Base-by-base conservation (phyloP, 2,797 vertebrate species). In the Spondyliosoma cantharus region DNA sequence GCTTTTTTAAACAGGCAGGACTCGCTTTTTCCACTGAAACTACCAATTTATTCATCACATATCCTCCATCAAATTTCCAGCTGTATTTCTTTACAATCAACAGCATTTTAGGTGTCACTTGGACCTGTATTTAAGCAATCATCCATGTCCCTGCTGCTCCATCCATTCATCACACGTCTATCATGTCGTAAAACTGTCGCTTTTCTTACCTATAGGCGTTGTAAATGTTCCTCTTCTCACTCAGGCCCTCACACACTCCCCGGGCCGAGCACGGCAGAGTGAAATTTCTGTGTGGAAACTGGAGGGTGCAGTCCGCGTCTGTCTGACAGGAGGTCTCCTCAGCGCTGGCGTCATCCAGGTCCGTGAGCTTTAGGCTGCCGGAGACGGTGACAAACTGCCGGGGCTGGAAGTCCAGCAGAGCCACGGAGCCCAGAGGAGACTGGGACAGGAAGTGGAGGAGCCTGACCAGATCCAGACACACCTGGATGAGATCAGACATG, bases 401-500 rank as follows among this genome's bases (percentile, higher is more conserved):
- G 0, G 97, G 97, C 92, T 97, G 97, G 90, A 98, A 98, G 93
- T 98, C 97, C 94, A 98, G 91, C 79, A 98, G 95, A 49, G 93
- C 95, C 89, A 98, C 94, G 2, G 97, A 97, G 81, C 97, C 97
- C 89, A 98, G 91, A 7, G 97, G 96, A 15, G 97, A 97, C 88
- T 83, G 91, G 53, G 96, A 96, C 74, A 98, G 94, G 91, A 97
- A 98, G 92, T 96, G 94, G 59, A 98, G 95, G 65, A 98, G 95
- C 75, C 95, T 88, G 76, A 96, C 95, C 85, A 98, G 93, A 78
- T 96, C 96, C 86, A 98, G 91, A 92, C 97, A 98, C 87, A 98
- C 96, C 97, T 98, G 93, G 64, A 43, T 50, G 61, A 77, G 77
- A 80, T 37, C 25, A 73, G 27, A 82, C 60, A 57, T 8, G 48